Evolutionary conservation across 2,113 vertebrate species (phyloP), one percentile per base, ranked within the genome.

Genomic region (Phasianus colchicus): DNA sequence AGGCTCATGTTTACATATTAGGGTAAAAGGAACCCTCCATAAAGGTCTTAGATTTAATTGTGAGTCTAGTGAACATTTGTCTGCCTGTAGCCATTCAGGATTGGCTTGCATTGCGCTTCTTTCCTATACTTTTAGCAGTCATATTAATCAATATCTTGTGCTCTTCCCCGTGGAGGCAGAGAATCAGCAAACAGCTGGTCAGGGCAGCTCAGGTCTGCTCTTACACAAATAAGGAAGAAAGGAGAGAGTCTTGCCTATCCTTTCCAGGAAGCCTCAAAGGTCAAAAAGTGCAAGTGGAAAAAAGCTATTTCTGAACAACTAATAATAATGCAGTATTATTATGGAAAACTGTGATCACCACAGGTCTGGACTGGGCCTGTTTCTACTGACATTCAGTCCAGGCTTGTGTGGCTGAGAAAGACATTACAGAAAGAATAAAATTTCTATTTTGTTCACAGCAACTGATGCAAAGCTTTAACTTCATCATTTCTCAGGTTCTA

Each of bases 271-370:
- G 3, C 8, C 14, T 13, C 66, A 21, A 0, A 38, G 16, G 66
- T 82, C 40, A 76, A 86, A 81, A 88, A 48, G 16, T 72, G 9
- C n/a, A 40, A 3, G 1, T 42, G 55, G 45, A 16, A 83, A 80
- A 92, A 82, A 48, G 21, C 12, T 57, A 87, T 64, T 92, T 88
- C 54, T 66, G 36, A 87, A 34, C 1, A 21, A 90, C 50, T 64
- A 87, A 70, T 76, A 92, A 75, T 69, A 88, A 86, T 21, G 14
- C 12, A 63, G 4, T n/a, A 76, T 50, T 84, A 82, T 29, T 73
- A 73, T 38, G 58, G 24, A 66, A 72, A 93, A 77, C 52, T 52
- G 63, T 6, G 48, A 86, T 48, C 43, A 86, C 8, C 10, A 40
- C 40, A 71, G 42, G 70, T 34, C 61, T 76, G 48, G 38, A 67